These are phyloP conservation scores for Eriosoma lanigerum DNA, from an alignment of 1,140 invertebrate species.

Conservation along the genomic window DNA sequence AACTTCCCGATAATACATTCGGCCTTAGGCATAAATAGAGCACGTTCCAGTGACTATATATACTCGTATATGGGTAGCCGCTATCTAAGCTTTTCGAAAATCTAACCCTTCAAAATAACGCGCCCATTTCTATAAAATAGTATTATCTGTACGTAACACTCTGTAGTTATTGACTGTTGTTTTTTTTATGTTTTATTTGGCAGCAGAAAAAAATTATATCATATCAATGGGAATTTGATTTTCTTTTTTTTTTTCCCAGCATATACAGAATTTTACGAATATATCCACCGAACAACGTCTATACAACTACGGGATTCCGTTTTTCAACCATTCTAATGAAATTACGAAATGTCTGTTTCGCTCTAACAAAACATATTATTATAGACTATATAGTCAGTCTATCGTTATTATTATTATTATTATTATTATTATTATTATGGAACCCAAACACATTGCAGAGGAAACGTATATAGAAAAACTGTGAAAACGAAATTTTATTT, in stretches of 20 bases:
- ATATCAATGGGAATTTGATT: background rate
- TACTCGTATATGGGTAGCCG: no score
- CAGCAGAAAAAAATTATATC: background rate
- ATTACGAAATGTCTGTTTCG: no score
- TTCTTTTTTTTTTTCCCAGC: background rate
- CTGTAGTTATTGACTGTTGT: background rate
- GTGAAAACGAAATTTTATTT: background rate
- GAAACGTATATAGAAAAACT: no score
- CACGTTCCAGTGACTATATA: background rate
- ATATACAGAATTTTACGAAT: no score
- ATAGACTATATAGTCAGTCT: no score
- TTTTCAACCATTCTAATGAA: no score
- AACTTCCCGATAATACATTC: conserved; percentile 2
- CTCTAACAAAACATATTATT: no score
- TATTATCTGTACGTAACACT: background rate
- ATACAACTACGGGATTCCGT: no score
- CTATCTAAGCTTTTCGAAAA: background rate
- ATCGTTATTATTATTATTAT: no score
- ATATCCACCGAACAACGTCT: no score
- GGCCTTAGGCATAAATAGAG: background rate
- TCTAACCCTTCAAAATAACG: background rate
- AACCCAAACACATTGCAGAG: background rate
- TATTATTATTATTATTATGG: no score
- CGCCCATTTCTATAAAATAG: background rate
- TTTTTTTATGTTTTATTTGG: background rate